Evolutionary conservation across 1,140 invertebrate genomes (phyloP), one percentile per base, ranked within the genome.

Genomic region (Megalopta genalis): DNA sequence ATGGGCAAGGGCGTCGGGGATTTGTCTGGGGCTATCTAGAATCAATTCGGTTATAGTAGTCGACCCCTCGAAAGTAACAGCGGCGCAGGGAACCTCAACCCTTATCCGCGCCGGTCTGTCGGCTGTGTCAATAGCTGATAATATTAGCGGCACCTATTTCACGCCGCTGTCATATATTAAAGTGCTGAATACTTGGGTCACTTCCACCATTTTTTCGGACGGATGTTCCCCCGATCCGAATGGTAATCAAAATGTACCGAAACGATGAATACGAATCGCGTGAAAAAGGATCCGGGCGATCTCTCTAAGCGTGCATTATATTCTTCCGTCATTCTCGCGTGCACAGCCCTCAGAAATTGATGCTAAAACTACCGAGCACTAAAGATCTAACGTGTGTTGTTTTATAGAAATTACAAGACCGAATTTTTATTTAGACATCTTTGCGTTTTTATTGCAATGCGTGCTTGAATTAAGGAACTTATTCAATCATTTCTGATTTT

Each of bases 11-110:
- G 81, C 79, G 85, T 86, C 57, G 80, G 81, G 87, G 84, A 89
- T 89, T 90, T 89, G 87, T 90, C 80, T 85, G 81, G 66, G 72
- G 88, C 88, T 90, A 89, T 89, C 87, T 88, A 70, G 82, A 88
- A 90, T 90, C 88, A 90, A 90, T 90, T 83, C 88, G 62, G 87
- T 90, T 88, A 86, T 86, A 86, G 81, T 77, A 81, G 78, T 73
- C 76, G 78, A 76, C 75, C 69, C 77, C 64, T 76, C 85, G 75
- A 46, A 72, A 67, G 78, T 83, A 77, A 75, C 72, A 52, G 23
- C 52, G 83, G 32, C 32, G 32, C 32, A 77, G 81, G 60, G 68
- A 73, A 59, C 49, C 69, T 80, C 52, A 86, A 86, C 81, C 84
- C 78, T 86, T 83, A 71, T 70, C 37, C 68, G 70, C 72, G 80